A percentile compares a stretch with the other conserved stretches of the same genome.
These are phyloP conservation scores for Semicossyphus pulcher DNA, from an alignment of 2,113 vertebrate genomes.

Conservation along the genomic window DNA sequence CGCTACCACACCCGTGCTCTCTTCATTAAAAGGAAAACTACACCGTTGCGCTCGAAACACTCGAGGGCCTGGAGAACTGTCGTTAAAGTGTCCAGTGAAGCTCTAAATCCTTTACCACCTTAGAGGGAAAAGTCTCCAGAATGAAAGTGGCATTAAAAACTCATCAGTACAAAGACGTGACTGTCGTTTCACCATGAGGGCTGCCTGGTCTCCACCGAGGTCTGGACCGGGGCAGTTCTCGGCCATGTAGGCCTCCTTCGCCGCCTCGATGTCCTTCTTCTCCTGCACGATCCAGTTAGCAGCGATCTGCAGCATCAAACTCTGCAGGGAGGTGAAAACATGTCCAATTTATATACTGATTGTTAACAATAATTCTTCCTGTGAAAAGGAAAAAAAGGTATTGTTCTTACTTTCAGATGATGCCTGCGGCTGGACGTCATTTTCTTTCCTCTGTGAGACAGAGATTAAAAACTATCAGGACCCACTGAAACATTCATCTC, in stretches of 20 bases:
- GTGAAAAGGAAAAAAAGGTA: no score
- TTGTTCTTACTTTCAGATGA: slow-evolving; percentile 91
- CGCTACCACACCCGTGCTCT: no score
- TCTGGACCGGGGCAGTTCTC: slow-evolving; percentile 86
- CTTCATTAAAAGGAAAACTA: no score
- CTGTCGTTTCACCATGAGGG: slow-evolving; percentile 85
- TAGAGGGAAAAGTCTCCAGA: no score
- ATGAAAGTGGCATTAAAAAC: no score
- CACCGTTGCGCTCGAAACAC: no score
- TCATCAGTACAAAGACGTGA: background rate
- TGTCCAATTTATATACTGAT: no score
- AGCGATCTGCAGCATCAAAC: slow-evolving; percentile 92
- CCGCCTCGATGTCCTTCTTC: slow-evolving; percentile 71
- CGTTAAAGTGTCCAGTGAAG: no score
- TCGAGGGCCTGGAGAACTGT: no score
- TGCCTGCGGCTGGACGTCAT: slow-evolving; percentile 91
- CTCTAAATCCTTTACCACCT: no score
- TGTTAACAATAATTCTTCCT: no score
- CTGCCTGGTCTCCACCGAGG: slow-evolving; percentile 82
- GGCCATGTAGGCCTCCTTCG: slow-evolving; percentile 86
- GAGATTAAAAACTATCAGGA: background rate
- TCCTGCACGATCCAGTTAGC: slow-evolving; percentile 88
- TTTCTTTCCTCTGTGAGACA: slow-evolving; percentile 79
- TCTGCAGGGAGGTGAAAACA: slow-evolving; percentile 78
- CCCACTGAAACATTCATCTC: no score